phyloP scores from a whole-genome alignment of 2,888 invertebrate genomes.

The Criorhina ranunculi region DNA sequence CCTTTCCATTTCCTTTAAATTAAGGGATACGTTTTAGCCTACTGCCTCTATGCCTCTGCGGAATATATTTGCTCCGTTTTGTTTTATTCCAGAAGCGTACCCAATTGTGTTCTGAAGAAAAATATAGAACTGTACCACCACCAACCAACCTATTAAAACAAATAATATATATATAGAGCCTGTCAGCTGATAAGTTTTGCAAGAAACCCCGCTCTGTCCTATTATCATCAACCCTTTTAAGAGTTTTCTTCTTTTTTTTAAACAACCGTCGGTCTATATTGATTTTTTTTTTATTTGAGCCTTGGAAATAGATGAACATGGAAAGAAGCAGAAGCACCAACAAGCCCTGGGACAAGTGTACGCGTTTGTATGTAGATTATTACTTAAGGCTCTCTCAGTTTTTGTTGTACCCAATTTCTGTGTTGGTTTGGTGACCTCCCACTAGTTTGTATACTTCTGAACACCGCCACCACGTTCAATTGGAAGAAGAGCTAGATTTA shows the following conservation, averaged over 20 bases:
- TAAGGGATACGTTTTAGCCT: constrained; percentile 35
- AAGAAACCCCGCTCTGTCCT: not conserved
- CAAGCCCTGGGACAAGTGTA: constrained; percentile 57
- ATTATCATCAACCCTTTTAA: constrained; percentile 10
- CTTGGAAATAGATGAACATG: constrained; percentile 33
- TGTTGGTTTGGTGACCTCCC: constrained; percentile 35
- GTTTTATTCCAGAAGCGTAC: not conserved
- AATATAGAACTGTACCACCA: constrained; percentile 32
- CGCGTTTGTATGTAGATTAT: constrained; percentile 53
- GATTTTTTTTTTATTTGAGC: constrained; percentile 66
- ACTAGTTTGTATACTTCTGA: constrained; percentile 7
- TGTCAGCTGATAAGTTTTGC: constrained; percentile 52
- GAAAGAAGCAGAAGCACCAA: constrained; percentile 20
- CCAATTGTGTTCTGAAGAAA: constrained; percentile 9
- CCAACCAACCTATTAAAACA: constrained; percentile 15
- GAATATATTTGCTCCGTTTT: constrained; percentile 5
- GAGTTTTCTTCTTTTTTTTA: not conserved
- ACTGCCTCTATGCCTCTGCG: not conserved
- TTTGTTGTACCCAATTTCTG: constrained; percentile 30
- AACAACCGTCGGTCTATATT: constrained; percentile 49
- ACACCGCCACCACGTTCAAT: not conserved
- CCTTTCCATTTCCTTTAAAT: constrained; percentile 29
- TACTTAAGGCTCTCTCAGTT: constrained; percentile 26
- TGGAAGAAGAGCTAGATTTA: not conserved
- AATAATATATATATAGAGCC: constrained; percentile 31